Conservation (phyloP, 1,140 invertebrate species). For the Drosophila setifemur region DNA sequence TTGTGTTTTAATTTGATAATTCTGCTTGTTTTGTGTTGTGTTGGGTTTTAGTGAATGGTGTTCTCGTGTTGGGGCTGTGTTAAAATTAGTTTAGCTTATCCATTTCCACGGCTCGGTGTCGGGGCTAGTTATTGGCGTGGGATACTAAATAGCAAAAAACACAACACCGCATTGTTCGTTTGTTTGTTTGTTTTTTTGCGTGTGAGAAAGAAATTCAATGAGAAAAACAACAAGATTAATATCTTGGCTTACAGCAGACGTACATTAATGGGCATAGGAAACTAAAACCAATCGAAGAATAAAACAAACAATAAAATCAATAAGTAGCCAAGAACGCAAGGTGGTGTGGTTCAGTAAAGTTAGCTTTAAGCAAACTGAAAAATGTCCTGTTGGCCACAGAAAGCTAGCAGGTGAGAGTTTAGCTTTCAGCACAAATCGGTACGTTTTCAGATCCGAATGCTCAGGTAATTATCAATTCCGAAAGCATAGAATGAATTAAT, state of each 20-base stretch:
- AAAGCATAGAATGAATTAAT: background rate
- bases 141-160: slow-evolving; percentile 84
- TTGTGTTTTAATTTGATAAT: slow-evolving; percentile 13
- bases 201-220: slow-evolving; percentile 65
- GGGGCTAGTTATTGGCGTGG: slow-evolving; percentile 91
- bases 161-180: slow-evolving; percentile 22
- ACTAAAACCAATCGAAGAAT: background rate
- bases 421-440: background rate
- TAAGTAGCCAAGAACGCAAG: background rate
- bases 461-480: no score
- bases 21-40: slow-evolving; percentile 19
- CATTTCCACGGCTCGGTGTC: slow-evolving; percentile 93
- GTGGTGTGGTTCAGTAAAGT: background rate
- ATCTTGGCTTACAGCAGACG: slow-evolving; percentile 13
- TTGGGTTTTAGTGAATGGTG: slow-evolving; percentile 15
- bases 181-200: slow-evolving; percentile 19
- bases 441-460: no score
- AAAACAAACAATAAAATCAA: background rate
- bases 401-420: background rate
- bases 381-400: slow-evolving; percentile 12
- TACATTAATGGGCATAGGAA: background rate
- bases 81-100: slow-evolving; percentile 83
- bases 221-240: slow-evolving; percentile 73
- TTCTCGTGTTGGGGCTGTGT: slow-evolving; percentile 6
- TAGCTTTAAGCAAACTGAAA: slow-evolving; percentile 1